Percentiles rank a stretch among this genome's conserved stretches.
These are phyloP conservation scores for Aurelia sp. DNA, from an alignment of 30 jellyfish, hydroid and myxozoan genomes.

Conservation along the genomic window DNA sequence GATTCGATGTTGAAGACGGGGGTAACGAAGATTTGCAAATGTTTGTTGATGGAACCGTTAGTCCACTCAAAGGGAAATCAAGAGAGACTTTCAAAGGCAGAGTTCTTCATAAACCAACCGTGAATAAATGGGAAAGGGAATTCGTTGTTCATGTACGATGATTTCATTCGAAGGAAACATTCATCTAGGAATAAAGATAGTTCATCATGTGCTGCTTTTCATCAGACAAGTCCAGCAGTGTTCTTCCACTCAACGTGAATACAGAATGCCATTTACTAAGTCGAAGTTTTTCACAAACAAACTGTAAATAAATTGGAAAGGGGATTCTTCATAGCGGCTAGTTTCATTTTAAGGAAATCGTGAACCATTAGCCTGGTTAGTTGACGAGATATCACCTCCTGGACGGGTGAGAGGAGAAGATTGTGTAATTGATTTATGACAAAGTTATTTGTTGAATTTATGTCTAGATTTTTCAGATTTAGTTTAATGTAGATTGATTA, in stretches of 20 bases:
- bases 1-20: constrained; percentile 11
- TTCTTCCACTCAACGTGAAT: too few species aligned
- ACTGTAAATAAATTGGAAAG: constrained; percentile 41
- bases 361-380: too few species aligned
- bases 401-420: too few species aligned
- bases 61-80: constrained; percentile 16
- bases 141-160: constrained; percentile 26
- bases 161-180: neutral
- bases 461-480: too few species aligned
- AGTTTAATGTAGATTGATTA: too few species aligned
- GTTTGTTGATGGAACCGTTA: constrained; percentile 60
- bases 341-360: neutral
- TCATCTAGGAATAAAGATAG: too few species aligned
- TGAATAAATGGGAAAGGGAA: constrained; percentile 59
- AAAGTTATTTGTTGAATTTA: too few species aligned
- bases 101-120: constrained; percentile 42
- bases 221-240: too few species aligned
- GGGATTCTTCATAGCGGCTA: neutral
- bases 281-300: constrained; percentile 23
- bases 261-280: neutral
- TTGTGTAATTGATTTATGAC: too few species aligned
- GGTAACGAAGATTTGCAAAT: constrained; percentile 38
- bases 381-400: too few species aligned
- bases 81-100: neutral
- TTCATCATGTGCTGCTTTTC: too few species aligned